These are phyloP conservation scores for Stenurella melanura DNA, from an alignment of 2,888 invertebrate genomes.

Conservation along the genomic window DNA sequence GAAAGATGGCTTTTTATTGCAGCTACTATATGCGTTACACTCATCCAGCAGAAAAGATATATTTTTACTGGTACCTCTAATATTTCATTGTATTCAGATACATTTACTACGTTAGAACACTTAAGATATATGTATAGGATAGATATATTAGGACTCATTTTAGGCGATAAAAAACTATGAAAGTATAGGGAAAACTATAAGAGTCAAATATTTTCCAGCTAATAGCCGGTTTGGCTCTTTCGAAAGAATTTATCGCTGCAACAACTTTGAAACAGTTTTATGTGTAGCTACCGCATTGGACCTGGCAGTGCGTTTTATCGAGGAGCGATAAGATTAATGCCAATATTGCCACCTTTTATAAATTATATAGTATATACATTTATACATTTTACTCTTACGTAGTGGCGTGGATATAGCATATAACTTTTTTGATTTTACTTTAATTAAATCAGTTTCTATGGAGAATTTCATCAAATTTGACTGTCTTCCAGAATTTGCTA, in stretches of 20 bases:
- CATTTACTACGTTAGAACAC: slow-evolving; percentile 7
- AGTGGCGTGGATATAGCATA: too few relatives aligned
- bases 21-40: slow-evolving; percentile 28
- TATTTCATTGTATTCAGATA: slow-evolving; percentile 28
- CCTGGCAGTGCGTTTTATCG: slow-evolving; percentile 18
- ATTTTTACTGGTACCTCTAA: slow-evolving; percentile 26
- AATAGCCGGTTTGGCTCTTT: slow-evolving; percentile 23
- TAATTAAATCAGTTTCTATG: too few relatives aligned
- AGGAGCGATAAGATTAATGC: slow-evolving; percentile 2
- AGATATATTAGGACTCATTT: slow-evolving; percentile 8
- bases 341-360: slow-evolving; percentile 1
- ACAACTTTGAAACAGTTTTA: slow-evolving; percentile 34
- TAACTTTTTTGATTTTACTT: too few relatives aligned
- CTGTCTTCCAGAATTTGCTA: too few relatives aligned
- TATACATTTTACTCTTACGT: not conserved
- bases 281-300: slow-evolving; percentile 1
- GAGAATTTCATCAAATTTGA: too few relatives aligned
- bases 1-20: slow-evolving; percentile 38
- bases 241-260: slow-evolving; percentile 28
- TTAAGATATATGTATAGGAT: not conserved
- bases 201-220: slow-evolving; percentile 35
- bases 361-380: not conserved
- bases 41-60: slow-evolving; percentile 5
- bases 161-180: slow-evolving; percentile 37
- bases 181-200: slow-evolving; percentile 32